These are phyloP conservation scores for Apodemia zela DNA, from an alignment of 2,888 invertebrate species.

Conservation along the genomic window DNA sequence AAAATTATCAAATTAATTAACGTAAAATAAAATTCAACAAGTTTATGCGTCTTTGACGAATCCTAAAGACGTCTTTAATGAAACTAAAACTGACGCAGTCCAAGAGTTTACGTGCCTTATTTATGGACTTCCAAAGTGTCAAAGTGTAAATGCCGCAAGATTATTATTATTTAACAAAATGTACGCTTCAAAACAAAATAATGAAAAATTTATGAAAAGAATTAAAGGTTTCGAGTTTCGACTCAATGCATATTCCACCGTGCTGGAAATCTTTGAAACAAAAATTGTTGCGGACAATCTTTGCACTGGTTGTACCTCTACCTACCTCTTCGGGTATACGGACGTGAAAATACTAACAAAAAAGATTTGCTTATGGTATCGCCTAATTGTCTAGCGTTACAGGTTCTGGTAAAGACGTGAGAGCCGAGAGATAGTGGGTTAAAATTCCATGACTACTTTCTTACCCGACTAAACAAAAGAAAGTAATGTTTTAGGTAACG, in stretches of 20 bases:
- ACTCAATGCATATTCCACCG: slow-evolving; percentile 22
- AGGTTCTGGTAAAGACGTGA: too few relatives aligned
- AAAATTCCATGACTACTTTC: too few relatives aligned
- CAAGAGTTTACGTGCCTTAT: slow-evolving; percentile 16
- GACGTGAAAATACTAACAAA: too few relatives aligned
- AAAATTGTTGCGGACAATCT: slow-evolving; percentile 37
- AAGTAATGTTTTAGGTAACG: too few relatives aligned
- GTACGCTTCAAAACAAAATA: slow-evolving; percentile 15
- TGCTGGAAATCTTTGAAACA: slow-evolving; percentile 31
- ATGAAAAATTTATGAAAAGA: slow-evolving; percentile 25
- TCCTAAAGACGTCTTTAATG: slow-evolving; percentile 1
- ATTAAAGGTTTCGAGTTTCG: slow-evolving; percentile 27
- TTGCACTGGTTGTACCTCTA: too few relatives aligned
- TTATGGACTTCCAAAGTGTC: slow-evolving; percentile 22
- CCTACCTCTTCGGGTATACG: too few relatives aligned
- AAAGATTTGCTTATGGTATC: too few relatives aligned
- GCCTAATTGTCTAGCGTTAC: too few relatives aligned
- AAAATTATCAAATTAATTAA: too few relatives aligned
- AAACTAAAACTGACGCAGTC: background rate
- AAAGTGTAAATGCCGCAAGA: slow-evolving; percentile 22
- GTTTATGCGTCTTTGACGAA: background rate
- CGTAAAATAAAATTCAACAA: too few relatives aligned
- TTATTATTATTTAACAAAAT: slow-evolving; percentile 21
- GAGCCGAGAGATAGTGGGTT: too few relatives aligned
- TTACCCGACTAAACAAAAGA: too few relatives aligned